Evolutionary conservation across 2,888 invertebrate genomes (phyloP).

Genomic region (Agriopis marginaria): DNA sequence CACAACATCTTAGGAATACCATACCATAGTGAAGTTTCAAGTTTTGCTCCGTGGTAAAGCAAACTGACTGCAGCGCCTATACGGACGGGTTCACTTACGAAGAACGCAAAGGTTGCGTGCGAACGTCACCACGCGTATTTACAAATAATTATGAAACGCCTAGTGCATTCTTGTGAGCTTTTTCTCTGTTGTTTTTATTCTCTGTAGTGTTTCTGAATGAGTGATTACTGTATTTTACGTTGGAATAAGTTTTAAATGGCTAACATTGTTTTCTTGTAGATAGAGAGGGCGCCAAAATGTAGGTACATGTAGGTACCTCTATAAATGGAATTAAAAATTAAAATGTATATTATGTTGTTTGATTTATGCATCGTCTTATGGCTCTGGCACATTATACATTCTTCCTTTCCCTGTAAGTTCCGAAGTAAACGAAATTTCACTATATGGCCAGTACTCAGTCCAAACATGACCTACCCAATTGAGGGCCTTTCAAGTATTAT

Average conservation of each 20-base stretch:
- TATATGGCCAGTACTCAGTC: too few relatives aligned
- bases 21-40: neutral
- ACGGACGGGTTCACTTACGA: too few relatives aligned
- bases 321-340: constrained; percentile 68
- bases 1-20: neutral
- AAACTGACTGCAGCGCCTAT: too few relatives aligned
- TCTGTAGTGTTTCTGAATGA: constrained; percentile 7
- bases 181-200: constrained; percentile 3
- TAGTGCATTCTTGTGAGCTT: neutral
- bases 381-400: neutral
- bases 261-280: constrained; percentile 62
- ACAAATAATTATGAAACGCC: too few relatives aligned
- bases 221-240: constrained; percentile 16
- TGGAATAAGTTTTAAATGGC: constrained; percentile 53
- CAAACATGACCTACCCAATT: too few relatives aligned
- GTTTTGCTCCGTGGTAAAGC: neutral
- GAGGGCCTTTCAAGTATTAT: too few relatives aligned
- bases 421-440: neutral
- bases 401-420: neutral
- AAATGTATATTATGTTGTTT: constrained; percentile 23
- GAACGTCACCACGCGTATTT: too few relatives aligned
- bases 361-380: neutral
- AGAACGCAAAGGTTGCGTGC: too few relatives aligned
- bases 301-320: constrained; percentile 73
- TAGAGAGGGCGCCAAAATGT: constrained; percentile 53